Conservation (phyloP, 2,888 invertebrate genomes). For the Notodonta ziczac region DNA sequence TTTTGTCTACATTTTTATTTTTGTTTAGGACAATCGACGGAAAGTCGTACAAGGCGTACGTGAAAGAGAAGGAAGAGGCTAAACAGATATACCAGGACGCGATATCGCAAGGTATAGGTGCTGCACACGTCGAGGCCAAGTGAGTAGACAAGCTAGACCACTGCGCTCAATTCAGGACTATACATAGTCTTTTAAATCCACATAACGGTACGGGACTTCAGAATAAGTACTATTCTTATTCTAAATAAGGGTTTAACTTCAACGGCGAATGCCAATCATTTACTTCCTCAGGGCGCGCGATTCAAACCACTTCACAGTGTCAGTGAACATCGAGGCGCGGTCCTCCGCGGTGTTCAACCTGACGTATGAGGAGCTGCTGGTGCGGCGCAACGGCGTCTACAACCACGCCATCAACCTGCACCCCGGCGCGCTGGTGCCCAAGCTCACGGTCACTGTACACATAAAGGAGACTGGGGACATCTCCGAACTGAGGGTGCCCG, state of each 20-base stretch:
- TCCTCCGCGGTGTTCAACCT: slow-evolving; percentile 87
- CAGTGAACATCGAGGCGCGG: slow-evolving; percentile 87
- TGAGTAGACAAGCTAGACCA: slow-evolving; percentile 42
- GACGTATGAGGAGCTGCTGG: slow-evolving; percentile 89
- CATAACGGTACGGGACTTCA: too few relatives aligned
- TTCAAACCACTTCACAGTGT: slow-evolving; percentile 88
- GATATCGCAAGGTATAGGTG: slow-evolving; percentile 83
- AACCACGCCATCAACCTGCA: slow-evolving; percentile 88
- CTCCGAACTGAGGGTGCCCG: slow-evolving; percentile 85
- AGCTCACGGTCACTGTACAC: slow-evolving; percentile 86
- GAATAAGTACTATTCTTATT: too few relatives aligned
- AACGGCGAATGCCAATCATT: background rate
- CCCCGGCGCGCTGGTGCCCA: slow-evolving; percentile 87
- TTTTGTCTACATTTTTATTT: background rate
- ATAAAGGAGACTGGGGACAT: slow-evolving; percentile 87
- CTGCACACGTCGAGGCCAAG: slow-evolving; percentile 86
- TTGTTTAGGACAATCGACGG: slow-evolving; percentile 84
- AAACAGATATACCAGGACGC: slow-evolving; percentile 84
- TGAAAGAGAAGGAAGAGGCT: slow-evolving; percentile 87
- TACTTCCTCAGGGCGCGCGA: slow-evolving; percentile 83
- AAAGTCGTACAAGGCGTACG: slow-evolving; percentile 86
- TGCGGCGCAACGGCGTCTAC: slow-evolving; percentile 86
- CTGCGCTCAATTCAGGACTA: too few relatives aligned
- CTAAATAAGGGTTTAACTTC: too few relatives aligned
- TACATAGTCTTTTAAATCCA: too few relatives aligned